phyloP scores from a whole-genome alignment of 2,888 invertebrate genomes.

The Schizaphis graminum region DNA sequence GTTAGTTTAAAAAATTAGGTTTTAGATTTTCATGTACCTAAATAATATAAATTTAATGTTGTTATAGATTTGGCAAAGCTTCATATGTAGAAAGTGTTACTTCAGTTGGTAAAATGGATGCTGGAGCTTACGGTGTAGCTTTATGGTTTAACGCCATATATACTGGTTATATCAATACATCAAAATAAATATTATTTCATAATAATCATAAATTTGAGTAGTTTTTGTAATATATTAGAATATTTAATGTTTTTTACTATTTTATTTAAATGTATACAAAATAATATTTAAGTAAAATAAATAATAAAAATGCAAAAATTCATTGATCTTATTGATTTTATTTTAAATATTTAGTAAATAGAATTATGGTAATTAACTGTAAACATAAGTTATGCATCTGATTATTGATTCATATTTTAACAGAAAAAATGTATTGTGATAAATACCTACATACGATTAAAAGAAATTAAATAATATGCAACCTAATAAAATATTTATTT shows the following conservation, averaged over 20 bases:
- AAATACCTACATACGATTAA: neutral
- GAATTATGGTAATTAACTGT: neutral
- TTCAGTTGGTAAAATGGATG: slow-evolving; percentile 75
- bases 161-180: slow-evolving; percentile 59
- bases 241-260: neutral
- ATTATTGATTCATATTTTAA: neutral
- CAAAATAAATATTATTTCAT: neutral
- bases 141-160: slow-evolving; percentile 76
- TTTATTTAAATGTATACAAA: neutral
- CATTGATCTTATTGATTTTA: neutral
- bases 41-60: neutral
- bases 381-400: neutral
- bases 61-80: slow-evolving; percentile 78
- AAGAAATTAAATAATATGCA: neutral
- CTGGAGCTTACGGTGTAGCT: slow-evolving; percentile 79
- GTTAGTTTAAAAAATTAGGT: slow-evolving; percentile 70
- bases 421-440: neutral
- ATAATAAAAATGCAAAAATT: neutral
- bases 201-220: slow-evolving; percentile 6
- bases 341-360: neutral
- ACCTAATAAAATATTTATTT: neutral
- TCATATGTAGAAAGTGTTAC: slow-evolving; percentile 77
- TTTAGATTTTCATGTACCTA: neutral
- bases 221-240: neutral
- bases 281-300: neutral